Evolutionary conservation across 2,888 invertebrate genomes (phyloP).

Genomic region (Agrochola lychnidis): DNA sequence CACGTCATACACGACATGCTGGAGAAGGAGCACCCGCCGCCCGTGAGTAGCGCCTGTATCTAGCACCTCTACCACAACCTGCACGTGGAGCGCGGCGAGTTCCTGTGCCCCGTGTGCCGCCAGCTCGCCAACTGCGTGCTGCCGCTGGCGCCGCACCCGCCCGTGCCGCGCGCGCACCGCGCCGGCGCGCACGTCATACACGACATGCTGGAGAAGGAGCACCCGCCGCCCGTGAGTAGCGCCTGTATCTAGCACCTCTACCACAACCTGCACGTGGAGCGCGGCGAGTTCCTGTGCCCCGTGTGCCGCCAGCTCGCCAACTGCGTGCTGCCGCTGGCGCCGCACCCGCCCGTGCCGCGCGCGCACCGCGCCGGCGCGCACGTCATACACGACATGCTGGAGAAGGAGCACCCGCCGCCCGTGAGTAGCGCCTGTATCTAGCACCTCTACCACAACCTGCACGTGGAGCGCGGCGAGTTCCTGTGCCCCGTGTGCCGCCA

Average conservation of each 20-base stretch:
- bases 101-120: constrained; percentile 98
- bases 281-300: constrained; percentile 98
- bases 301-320: constrained; percentile 95
- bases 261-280: constrained; percentile 92
- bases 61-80: too few relatives aligned
- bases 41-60: too few relatives aligned
- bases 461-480: constrained; percentile 94
- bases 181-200: constrained; percentile 78
- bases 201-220: constrained; percentile 92
- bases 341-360: constrained; percentile 78
- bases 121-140: constrained; percentile 95
- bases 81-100: constrained; percentile 94
- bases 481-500: constrained; percentile 98
- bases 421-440: too few relatives aligned
- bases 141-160: constrained; percentile 93
- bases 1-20: constrained; percentile 90
- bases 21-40: constrained; percentile 92
- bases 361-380: constrained; percentile 70
- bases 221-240: constrained; percentile 92
- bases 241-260: too few relatives aligned
- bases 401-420: constrained; percentile 92
- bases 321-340: constrained; percentile 96
- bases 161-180: constrained; percentile 59
- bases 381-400: constrained; percentile 91
- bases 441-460: constrained; percentile 94